phyloP scores from a whole-genome alignment of 35 echinoderm and acorn worm genomes.

The Holothuria glaberrima region DNA sequence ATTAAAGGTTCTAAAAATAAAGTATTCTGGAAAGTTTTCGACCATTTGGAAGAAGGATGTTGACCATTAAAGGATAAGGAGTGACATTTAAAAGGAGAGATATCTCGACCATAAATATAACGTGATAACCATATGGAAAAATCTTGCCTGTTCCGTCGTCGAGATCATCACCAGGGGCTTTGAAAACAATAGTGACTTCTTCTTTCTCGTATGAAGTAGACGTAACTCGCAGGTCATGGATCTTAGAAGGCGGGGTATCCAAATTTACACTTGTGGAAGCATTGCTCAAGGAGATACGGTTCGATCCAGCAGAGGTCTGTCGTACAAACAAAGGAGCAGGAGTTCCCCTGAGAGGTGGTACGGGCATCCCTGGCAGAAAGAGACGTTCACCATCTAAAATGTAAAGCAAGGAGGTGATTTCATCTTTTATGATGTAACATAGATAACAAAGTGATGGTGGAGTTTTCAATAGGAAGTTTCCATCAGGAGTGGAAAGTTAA shows the following conservation, averaged over 20 bases:
- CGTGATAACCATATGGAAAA: neutral
- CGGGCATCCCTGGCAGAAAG: neutral
- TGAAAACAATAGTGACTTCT: neutral
- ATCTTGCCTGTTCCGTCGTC: constrained; percentile 32
- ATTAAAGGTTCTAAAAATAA: neutral
- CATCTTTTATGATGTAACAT: no score
- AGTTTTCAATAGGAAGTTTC: no score
- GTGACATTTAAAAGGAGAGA: neutral
- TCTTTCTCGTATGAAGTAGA: neutral
- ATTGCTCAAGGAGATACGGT: neutral
- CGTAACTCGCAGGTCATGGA: constrained; percentile 2
- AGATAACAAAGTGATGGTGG: no score
- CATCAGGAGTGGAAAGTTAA: no score
- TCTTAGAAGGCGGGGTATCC: neutral
- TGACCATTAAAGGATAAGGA: neutral
- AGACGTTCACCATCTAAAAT: neutral
- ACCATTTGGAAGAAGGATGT: neutral
- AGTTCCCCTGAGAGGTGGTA: neutral
- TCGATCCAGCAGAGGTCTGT: neutral
- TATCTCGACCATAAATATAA: neutral
- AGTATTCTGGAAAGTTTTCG: neutral
- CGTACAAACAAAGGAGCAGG: neutral
- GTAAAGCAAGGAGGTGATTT: no score
- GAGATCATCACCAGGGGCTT: constrained; percentile 15
- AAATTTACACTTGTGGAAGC: neutral